These are phyloP conservation scores for Melanocharis versteri DNA, from an alignment of 2,113 vertebrate genomes.

Conservation along the genomic window DNA sequence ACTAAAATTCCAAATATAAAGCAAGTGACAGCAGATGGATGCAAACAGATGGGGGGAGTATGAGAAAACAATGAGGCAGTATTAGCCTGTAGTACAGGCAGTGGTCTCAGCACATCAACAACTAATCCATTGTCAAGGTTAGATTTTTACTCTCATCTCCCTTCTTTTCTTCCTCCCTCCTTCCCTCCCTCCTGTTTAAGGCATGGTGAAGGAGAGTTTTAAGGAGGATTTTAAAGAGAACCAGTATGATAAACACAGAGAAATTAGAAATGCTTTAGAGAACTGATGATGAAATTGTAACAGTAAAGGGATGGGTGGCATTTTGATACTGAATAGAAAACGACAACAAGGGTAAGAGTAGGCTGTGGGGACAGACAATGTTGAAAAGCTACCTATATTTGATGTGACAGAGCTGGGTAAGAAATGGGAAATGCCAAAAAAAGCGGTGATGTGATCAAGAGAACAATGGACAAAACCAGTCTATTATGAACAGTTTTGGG, in stretches of 20 bases:
- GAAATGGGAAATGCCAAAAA: background rate
- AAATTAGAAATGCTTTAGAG: background rate
- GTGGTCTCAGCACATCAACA: conserved; percentile 54
- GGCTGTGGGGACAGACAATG: background rate
- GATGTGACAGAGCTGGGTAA: background rate
- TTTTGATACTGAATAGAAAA: background rate
- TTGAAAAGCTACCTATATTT: background rate
- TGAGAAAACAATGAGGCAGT: conserved; percentile 61
- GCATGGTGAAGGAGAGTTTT: background rate
- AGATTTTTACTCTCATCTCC: background rate
- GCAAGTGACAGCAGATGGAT: conserved; percentile 61
- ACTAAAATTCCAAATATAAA: conserved; percentile 61
- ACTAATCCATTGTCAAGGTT: conserved; percentile 26
- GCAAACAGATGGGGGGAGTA: conserved; percentile 65
- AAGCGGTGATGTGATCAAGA: background rate
- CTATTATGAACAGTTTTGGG: background rate
- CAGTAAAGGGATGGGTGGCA: background rate
- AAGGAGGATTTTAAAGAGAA: background rate
- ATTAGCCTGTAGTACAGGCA: conserved; percentile 54
- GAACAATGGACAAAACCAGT: background rate
- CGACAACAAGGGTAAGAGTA: background rate
- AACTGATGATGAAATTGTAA: background rate
- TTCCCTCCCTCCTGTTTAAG: background rate
- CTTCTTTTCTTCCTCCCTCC: background rate
- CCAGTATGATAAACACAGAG: background rate